Base-by-base conservation (phyloP, 1,140 invertebrate species). In the Aphelinus atriplicis region DNA sequence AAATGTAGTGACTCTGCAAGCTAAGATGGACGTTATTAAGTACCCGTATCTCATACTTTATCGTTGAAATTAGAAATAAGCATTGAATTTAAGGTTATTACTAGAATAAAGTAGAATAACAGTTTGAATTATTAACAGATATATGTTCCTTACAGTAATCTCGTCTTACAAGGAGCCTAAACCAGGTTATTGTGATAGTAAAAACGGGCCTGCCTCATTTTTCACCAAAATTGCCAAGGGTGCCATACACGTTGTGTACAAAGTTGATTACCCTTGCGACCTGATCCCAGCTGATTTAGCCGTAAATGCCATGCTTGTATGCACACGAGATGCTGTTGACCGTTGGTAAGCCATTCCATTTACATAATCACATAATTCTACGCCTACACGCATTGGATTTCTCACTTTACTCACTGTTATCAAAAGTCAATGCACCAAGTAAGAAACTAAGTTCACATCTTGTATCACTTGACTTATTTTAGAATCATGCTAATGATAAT, bases 211-310 rank as follows among this genome's bases (percentile, higher is more conserved):
- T 55, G 90, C 91, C 81, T 91, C 85, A 50, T 79, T 88, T 53
- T 82, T 89, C 71, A 81, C 87, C 72, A 89, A 85, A 69, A 81
- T 88, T 63, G 92, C 90, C 53, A 89, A 91, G 82, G 94, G 94
- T 76, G 82, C 94, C n/a, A 81, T 95, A 43, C 90, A 92, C 76
- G 90, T 89, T 55, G 89, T 92, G 82, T 88, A 89, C n/a, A 50
- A 10, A 0, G 3, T 50, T 50, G 10, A 73, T 3, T 64, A 61
- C 43, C 56, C 47, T 9, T 53, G 78, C 5, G 92, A 94, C 79
- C 80, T 96, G 4, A 92, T 97, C 53, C 96, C 96, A 0, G 95
- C 94, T 1, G 96, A 97, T 86, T 90, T 93, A 79, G 91, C 92
- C 43, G 92, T 94, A 5, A 96, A 95, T 85, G 89, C 92, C 51